These are phyloP conservation scores for Hesperophylax magnus DNA, from an alignment of 1,140 invertebrate genomes.

Conservation along the genomic window DNA sequence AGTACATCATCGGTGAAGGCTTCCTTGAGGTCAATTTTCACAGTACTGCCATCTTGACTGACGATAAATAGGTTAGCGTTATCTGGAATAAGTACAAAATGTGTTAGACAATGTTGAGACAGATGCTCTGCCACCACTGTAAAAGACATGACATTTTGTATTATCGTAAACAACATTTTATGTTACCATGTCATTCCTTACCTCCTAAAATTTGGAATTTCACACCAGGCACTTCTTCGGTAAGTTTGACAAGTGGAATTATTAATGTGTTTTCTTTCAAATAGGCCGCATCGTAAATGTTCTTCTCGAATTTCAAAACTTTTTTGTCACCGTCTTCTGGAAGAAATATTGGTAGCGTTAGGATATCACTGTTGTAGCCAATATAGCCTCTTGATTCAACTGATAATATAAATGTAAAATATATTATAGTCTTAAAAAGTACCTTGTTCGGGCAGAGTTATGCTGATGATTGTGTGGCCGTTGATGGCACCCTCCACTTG, in stretches of 20 bases:
- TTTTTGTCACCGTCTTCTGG: not conserved
- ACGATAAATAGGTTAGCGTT: not conserved
- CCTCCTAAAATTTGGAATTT: not conserved
- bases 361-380: too few relatives aligned
- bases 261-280: not conserved
- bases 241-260: not conserved
- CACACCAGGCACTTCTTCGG: not conserved
- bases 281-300: not conserved
- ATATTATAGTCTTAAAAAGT: not conserved
- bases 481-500: not conserved
- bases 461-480: not conserved
- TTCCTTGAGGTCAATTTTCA: not conserved
- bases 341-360: too few relatives aligned
- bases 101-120: not conserved
- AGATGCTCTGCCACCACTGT: not conserved
- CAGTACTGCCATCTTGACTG: not conserved
- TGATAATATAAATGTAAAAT: not conserved
- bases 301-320: slow-evolving; percentile 11
- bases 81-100: not conserved
- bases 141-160: not conserved
- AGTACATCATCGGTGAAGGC: not conserved
- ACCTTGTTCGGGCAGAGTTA: not conserved
- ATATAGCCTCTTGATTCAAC: too few relatives aligned
- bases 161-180: not conserved
- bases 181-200: not conserved